A percentile compares a stretch with the other conserved stretches of the same genome.
These are phyloP conservation scores for Lagorchestes hirsutus DNA, from an alignment of 2,797 vertebrate species.

Conservation along the genomic window DNA sequence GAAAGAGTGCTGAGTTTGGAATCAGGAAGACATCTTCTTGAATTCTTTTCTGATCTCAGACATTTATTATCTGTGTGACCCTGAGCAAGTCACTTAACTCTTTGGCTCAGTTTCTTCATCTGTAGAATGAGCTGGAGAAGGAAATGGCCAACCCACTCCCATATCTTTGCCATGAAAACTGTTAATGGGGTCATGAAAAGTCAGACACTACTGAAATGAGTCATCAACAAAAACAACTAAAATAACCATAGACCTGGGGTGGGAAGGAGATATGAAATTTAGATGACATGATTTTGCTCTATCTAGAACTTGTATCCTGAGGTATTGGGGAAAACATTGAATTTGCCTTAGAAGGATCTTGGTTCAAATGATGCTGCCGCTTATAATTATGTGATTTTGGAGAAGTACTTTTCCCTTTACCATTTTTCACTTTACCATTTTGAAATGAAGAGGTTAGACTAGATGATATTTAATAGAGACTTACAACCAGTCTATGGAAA, in stretches of 20 bases:
- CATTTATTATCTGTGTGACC: neutral
- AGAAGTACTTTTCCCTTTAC: neutral
- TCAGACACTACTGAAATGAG: neutral
- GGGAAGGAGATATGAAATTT: neutral
- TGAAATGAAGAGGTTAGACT: neutral
- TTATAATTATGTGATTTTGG: neutral
- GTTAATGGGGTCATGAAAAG: neutral
- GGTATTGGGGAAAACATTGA: neutral
- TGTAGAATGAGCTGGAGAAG: neutral
- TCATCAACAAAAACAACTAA: neutral
- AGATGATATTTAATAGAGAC: neutral
- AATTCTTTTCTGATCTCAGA: neutral
- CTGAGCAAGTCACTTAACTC: neutral
- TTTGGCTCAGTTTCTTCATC: neutral
- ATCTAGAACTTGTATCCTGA: neutral
- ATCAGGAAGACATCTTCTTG: neutral
- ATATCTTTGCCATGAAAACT: neutral
- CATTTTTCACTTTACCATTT: neutral
- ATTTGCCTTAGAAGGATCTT: neutral
- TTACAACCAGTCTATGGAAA: neutral
- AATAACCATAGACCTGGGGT: neutral
- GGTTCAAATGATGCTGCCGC: neutral
- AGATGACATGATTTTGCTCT: neutral
- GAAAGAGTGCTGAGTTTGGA: neutral
- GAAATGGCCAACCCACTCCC: neutral